These are phyloP conservation scores for Elephantulus edwardii DNA, from an alignment of 2,113 vertebrate species.

Conservation along the genomic window DNA sequence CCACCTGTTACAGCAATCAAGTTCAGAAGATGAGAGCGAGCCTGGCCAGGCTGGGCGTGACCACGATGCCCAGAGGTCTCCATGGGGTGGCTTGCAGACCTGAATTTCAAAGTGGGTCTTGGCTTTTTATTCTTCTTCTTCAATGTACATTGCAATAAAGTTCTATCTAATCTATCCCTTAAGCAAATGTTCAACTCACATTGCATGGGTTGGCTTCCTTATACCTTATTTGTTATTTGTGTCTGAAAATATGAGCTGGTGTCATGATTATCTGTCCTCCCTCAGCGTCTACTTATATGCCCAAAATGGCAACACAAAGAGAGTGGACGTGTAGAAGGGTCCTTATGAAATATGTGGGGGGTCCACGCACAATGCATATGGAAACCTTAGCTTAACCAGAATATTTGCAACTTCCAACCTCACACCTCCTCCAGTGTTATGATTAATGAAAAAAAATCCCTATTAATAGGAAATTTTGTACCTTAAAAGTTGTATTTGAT, in stretches of 20 bases:
- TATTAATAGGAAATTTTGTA: neutral
- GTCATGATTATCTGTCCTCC: neutral
- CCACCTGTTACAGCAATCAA: too few relatives aligned
- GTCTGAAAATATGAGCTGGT: neutral
- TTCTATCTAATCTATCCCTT: too few relatives aligned
- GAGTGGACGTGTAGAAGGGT: neutral
- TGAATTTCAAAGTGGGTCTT: neutral
- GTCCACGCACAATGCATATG: rapidly evolving
- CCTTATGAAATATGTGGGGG: rapidly evolving
- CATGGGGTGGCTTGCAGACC: neutral
- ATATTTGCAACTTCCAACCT: neutral
- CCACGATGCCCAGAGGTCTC: neutral
- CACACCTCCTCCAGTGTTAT: neutral
- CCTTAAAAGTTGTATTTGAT: neutral
- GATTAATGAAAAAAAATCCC: neutral
- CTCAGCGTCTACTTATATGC: neutral
- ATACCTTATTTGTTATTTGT: neutral
- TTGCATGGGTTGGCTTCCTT: neutral
- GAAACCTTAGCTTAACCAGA: neutral
- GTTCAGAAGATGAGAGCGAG: neutral
- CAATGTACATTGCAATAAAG: neutral
- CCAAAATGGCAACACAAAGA: neutral
- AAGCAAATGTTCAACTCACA: neutral
- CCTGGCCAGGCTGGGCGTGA: neutral
- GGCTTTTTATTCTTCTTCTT: neutral